A percentile compares a stretch with the other conserved stretches of the same genome.
Evolutionary conservation across 2,797 vertebrate genomes (phyloP).

Genomic region (Betta splendens): DNA sequence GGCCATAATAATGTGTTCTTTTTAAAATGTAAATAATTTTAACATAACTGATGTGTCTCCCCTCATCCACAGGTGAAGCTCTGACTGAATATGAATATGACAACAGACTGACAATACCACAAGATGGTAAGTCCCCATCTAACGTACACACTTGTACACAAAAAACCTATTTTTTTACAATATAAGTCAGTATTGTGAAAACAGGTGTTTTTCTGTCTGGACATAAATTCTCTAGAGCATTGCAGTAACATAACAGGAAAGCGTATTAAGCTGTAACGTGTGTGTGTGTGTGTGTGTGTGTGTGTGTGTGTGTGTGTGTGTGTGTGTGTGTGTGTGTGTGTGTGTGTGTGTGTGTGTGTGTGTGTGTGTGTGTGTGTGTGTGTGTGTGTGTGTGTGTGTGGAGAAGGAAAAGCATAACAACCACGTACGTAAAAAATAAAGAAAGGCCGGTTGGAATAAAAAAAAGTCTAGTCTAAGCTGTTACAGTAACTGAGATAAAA

Average conservation of each 20-base stretch:
- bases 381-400: background rate
- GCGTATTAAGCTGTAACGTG: background rate
- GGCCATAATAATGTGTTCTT: background rate
- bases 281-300: constrained; percentile 3
- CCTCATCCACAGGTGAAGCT: constrained; percentile 9
- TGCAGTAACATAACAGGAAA: constrained; percentile 63
- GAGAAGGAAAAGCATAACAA: background rate
- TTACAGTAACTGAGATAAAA: no score
- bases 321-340: constrained; percentile 1
- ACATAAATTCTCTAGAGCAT: constrained; percentile 39
- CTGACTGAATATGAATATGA: constrained; percentile 1
- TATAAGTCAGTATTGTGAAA: background rate
- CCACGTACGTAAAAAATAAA: background rate
- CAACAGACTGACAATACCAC: constrained; percentile 10
- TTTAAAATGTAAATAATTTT: no score
- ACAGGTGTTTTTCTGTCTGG: constrained; percentile 16
- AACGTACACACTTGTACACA: constrained; percentile 1
- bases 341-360: constrained; percentile 24
- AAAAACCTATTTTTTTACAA: background rate
- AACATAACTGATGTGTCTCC: background rate
- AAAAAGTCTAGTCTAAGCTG: background rate
- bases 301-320: constrained; percentile 24
- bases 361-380: constrained; percentile 29
- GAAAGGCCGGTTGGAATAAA: background rate
- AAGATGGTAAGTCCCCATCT: constrained; percentile 25